A percentile compares a stretch with the other conserved stretches of the same genome.
phyloP scores from a whole-genome alignment of 64 coral and sea anemone species.

The Trachythela sp. region DNA sequence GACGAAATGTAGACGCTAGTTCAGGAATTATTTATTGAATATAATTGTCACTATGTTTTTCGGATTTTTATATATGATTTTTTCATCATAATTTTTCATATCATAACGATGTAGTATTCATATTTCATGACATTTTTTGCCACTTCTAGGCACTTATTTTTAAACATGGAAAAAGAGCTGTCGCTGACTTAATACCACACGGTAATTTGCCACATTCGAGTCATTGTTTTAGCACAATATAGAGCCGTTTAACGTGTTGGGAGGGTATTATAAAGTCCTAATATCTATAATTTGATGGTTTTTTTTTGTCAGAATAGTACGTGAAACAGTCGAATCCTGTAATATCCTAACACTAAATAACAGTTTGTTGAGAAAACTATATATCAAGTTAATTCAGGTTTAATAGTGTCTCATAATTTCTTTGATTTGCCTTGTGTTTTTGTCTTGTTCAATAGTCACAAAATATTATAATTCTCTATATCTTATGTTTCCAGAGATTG shows the following conservation, averaged over 20 bases:
- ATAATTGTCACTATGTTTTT: too few species aligned
- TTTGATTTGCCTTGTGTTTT: background rate
- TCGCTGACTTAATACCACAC: conserved; percentile 65
- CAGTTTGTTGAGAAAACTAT: conserved; percentile 76
- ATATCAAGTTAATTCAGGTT: conserved; percentile 95
- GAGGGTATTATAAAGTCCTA: background rate
- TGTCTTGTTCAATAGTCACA: background rate
- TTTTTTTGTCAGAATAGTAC: conserved; percentile 42
- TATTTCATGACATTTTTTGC: background rate
- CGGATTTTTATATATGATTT: too few species aligned
- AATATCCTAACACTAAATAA: conserved; percentile 65
- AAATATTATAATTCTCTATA: background rate
- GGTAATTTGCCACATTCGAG: conserved; percentile 36
- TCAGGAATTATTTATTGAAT: too few species aligned
- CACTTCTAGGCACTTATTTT: conserved; percentile 75
- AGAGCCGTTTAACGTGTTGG: too few species aligned
- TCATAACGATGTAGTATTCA: too few species aligned
- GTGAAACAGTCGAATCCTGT: conserved; percentile 59
- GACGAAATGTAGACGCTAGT: too few species aligned
- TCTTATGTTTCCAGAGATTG: conserved; percentile 54
- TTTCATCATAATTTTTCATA: too few species aligned
- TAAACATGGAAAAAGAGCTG: conserved; percentile 93
- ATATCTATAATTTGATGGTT: too few species aligned
- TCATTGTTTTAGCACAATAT: background rate
- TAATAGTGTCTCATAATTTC: background rate